Evolutionary conservation across 2,797 vertebrate genomes (phyloP).

Genomic region (Helarctos malayanus): DNA sequence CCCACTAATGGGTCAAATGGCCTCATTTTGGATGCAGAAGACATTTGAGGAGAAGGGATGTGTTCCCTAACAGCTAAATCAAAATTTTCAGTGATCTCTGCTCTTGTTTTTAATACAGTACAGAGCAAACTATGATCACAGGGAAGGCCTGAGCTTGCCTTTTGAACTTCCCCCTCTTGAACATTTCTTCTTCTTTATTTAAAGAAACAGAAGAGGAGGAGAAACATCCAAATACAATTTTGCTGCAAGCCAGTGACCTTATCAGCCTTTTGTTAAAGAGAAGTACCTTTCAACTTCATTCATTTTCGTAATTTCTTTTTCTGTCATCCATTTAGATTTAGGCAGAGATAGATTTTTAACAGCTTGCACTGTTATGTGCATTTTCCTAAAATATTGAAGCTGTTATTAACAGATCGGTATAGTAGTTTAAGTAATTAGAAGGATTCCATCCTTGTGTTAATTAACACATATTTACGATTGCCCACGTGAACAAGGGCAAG

Average conservation of each 20-base stretch:
- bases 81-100: conserved; percentile 15
- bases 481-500: neutral
- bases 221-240: neutral
- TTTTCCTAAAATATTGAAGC: neutral
- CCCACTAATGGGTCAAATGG: conserved; percentile 65
- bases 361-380: neutral
- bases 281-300: neutral
- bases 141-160: neutral
- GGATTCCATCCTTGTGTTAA: neutral
- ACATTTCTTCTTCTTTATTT: neutral
- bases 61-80: neutral
- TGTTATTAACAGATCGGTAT: neutral
- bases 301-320: neutral
- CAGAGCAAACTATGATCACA: neutral
- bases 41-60: conserved; percentile 4
- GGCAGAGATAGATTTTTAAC: neutral
- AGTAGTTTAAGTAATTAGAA: neutral
- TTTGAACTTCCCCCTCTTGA: neutral
- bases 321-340: neutral
- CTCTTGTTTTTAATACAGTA: neutral
- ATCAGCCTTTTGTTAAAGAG: neutral
- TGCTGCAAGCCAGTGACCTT: neutral
- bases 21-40: conserved; percentile 56
- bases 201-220: neutral
- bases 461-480: neutral